phyloP scores from a whole-genome alignment of 2,113 vertebrate species.

The Thomomys bottae region DNA sequence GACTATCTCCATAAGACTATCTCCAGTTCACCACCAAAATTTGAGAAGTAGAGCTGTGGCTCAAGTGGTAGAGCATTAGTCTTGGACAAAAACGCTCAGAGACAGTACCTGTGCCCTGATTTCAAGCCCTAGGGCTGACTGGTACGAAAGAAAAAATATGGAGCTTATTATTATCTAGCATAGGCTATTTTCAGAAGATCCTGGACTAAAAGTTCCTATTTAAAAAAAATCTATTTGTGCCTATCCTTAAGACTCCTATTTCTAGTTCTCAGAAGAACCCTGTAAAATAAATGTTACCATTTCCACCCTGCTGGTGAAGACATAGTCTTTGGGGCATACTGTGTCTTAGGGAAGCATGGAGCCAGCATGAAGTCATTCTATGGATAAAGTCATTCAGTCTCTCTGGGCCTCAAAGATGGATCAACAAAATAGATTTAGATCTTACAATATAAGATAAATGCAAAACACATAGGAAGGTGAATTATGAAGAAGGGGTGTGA shows the following conservation, averaged over 20 bases:
- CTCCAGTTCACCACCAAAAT: too few relatives aligned
- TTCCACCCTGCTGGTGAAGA: neutral
- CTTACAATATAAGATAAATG: neutral
- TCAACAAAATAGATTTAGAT: neutral
- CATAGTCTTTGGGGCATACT: neutral
- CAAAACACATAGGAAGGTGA: neutral
- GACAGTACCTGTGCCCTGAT: too few relatives aligned
- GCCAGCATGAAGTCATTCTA: neutral
- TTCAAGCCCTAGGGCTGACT: too few relatives aligned
- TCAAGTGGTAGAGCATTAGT: too few relatives aligned
- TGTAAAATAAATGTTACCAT: neutral
- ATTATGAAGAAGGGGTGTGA: neutral
- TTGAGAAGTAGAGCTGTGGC: too few relatives aligned
- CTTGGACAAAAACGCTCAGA: too few relatives aligned
- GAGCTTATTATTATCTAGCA: neutral
- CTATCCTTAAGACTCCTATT: conserved; percentile 16
- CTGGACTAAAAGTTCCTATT: neutral
- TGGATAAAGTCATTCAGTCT: neutral
- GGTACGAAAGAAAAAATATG: too few relatives aligned
- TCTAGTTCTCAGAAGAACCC: conserved; percentile 33
- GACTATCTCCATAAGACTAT: too few relatives aligned
- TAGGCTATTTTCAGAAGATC: neutral
- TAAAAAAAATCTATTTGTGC: neutral
- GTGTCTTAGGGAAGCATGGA: neutral
- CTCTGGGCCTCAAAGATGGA: neutral